Conservation (phyloP, 2,113 vertebrate species). For the Tachycineta bicolor region DNA sequence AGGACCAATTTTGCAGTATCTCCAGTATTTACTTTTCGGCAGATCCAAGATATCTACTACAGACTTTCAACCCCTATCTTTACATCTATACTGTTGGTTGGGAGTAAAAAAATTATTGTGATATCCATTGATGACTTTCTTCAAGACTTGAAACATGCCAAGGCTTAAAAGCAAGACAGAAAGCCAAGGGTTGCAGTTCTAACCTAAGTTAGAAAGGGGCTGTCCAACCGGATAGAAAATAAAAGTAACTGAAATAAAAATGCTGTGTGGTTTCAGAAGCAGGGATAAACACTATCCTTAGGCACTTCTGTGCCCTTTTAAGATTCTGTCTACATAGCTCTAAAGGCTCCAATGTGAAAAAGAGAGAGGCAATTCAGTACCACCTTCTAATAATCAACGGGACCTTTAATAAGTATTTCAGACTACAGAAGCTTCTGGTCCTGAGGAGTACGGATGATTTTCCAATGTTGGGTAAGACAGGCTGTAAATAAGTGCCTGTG, state of each 20-base stretch:
- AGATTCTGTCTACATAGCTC: not conserved
- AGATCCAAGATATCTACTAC: not conserved
- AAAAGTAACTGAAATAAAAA: not conserved
- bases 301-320: fast-evolving
- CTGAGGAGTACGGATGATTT: not conserved
- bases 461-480: not conserved
- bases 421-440: not conserved
- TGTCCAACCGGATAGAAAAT: not conserved
- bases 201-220: not conserved
- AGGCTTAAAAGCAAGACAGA: not conserved
- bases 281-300: not conserved
- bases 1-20: not conserved
- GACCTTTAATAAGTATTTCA: not conserved
- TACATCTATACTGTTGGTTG: not conserved
- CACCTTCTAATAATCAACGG: not conserved
- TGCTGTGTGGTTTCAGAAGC: not conserved
- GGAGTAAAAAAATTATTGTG: not conserved
- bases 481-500: fast-evolving
- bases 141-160: not conserved
- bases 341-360: not conserved
- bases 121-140: not conserved
- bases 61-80: not conserved
- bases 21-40: not conserved
- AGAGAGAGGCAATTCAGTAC: not conserved
- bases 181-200: not conserved